Evolutionary conservation across 30 jellyfish, hydroid and myxozoan species (phyloP), one percentile per base, ranked within the genome.

Genomic region (Rhopilema esculentum): DNA sequence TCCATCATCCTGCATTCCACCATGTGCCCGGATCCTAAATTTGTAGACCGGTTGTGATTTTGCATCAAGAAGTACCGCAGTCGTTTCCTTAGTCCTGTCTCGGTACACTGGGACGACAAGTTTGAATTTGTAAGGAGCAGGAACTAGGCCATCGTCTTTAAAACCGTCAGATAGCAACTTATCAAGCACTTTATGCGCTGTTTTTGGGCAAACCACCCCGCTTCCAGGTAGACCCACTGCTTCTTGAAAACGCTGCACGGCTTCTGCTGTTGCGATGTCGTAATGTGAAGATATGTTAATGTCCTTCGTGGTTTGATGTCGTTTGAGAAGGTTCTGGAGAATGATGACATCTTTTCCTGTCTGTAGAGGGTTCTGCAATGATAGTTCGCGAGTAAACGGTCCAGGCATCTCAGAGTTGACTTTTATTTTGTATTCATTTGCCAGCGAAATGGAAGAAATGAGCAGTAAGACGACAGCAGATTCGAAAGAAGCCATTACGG

Each of bases 271-370:
- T 15, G 75, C 79, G 12, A 65, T 83, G 48, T 92, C 98, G 23
- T 84, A 92, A 1, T 20, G 27, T 2, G 96, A 66, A 19, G 93
- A 78, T 0, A 89, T 91, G 4, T 6, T 33, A 32, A 86, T 30
- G 53, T 25, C 7, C 30, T 22, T 65, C 9, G 88, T 50, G 0
- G 57, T 83, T 26, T 88, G 81, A 23, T 32, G 69, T 24, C 98
- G 76, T 65, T 79, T 64, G 63, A 92, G 88, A 28, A 92, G 69
- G 66, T 92, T 92, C 85, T 92, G 98, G 30, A 92, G 49, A 49
- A 92, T 86, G 18, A 87, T 73, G 25, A 92, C 98, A 50, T 92
- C 98, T 70, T 76, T 86, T 1, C 98, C 98, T 24, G 69, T 23
- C 71, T 22, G 80, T 16, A 61, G 49, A 1, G 98, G 98, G 17